phyloP scores from a whole-genome alignment of 2,888 invertebrate species.

The Cacoxenus indagator region DNA sequence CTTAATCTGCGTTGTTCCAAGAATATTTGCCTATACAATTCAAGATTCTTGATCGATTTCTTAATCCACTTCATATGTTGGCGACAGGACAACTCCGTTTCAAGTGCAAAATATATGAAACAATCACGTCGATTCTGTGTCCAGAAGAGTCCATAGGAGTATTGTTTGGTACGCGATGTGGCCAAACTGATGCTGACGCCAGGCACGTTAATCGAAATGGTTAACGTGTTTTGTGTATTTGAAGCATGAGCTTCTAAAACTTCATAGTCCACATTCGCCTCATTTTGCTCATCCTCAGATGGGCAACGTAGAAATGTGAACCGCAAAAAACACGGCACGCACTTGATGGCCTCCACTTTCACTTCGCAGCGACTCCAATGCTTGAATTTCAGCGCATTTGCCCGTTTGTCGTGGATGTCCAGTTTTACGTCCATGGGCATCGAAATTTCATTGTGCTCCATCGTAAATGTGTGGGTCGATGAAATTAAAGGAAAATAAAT shows the following conservation, averaged over 20 bases:
- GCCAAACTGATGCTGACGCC: slow-evolving; percentile 68
- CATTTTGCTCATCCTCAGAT: slow-evolving; percentile 6
- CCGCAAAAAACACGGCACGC: slow-evolving; percentile 69
- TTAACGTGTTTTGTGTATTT: slow-evolving; percentile 38
- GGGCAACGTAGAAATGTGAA: slow-evolving; percentile 58
- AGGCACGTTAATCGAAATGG: slow-evolving; percentile 69
- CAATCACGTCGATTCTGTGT: slow-evolving; percentile 70
- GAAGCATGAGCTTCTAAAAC: slow-evolving; percentile 25
- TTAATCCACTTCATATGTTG: slow-evolving; percentile 71
- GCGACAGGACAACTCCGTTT: slow-evolving; percentile 65
- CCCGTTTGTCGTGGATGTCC: slow-evolving; percentile 68
- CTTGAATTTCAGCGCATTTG: slow-evolving; percentile 65
- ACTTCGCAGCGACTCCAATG: slow-evolving; percentile 69
- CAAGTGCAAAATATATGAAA: slow-evolving; percentile 69
- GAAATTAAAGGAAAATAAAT: background rate
- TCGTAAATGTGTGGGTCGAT: slow-evolving; percentile 28
- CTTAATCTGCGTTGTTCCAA: slow-evolving; percentile 66
- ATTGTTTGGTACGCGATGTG: slow-evolving; percentile 67
- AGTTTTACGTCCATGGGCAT: slow-evolving; percentile 70
- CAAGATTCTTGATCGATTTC: slow-evolving; percentile 69
- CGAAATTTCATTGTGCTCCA: slow-evolving; percentile 69
- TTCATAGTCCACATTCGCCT: too few relatives aligned
- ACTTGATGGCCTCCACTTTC: slow-evolving; percentile 71
- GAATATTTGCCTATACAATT: slow-evolving; percentile 67
- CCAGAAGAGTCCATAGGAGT: slow-evolving; percentile 70